phyloP scores from a whole-genome alignment of 1,140 invertebrate species.

The Drosophila sulfurigaster region DNA sequence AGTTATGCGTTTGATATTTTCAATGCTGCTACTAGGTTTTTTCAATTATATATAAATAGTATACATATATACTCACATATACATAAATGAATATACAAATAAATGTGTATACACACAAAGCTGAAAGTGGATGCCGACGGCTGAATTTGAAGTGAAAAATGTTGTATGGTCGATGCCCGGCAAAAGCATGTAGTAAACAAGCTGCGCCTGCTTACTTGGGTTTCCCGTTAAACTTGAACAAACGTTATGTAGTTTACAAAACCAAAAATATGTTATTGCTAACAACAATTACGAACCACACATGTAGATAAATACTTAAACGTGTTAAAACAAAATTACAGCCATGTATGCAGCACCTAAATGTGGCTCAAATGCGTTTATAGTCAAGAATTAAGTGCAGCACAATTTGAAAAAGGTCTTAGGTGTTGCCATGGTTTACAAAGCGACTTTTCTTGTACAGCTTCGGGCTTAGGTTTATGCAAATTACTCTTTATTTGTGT shows the following conservation, averaged over 20 bases:
- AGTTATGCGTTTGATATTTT: not conserved
- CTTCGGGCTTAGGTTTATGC: not conserved
- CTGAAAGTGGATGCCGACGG: constrained; percentile 22
- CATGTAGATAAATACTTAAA: too few relatives aligned
- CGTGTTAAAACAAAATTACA: too few relatives aligned
- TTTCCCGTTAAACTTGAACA: constrained; percentile 66
- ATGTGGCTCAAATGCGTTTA: not conserved
- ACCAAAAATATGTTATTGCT: not conserved
- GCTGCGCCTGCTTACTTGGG: constrained; percentile 20
- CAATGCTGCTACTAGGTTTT: constrained; percentile 7
- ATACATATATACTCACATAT: too few relatives aligned
- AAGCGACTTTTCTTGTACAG: constrained; percentile 41
- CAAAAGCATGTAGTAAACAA: constrained; percentile 5
- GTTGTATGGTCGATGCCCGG: not conserved
- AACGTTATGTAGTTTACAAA: constrained; percentile 31
- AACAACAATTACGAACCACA: too few relatives aligned
- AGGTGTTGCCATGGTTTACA: constrained; percentile 5
- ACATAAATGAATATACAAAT: not conserved
- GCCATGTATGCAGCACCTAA: not conserved
- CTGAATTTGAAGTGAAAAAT: not conserved
- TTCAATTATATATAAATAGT: not conserved
- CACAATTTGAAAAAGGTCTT: constrained; percentile 50
- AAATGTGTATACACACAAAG: too few relatives aligned
- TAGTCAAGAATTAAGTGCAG: constrained; percentile 3
- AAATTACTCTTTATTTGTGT: too few relatives aligned